Evolutionary conservation across 2,888 invertebrate genomes (phyloP).

Genomic region (Apoderus coryli): DNA sequence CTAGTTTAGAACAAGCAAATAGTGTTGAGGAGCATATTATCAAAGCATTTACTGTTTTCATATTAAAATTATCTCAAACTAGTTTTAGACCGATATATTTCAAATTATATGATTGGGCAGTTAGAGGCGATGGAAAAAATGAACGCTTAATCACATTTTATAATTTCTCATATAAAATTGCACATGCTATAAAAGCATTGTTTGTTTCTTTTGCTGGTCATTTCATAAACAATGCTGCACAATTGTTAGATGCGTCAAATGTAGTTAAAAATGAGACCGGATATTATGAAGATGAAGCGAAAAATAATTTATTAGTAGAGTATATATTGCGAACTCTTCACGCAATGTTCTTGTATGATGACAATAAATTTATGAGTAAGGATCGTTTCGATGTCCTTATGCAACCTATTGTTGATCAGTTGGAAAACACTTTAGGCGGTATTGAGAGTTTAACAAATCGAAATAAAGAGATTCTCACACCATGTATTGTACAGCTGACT

Average conservation of each 20-base stretch:
- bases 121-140: constrained; percentile 41
- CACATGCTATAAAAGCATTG: constrained; percentile 69
- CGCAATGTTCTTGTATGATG: constrained; percentile 69
- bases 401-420: constrained; percentile 79
- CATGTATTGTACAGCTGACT: constrained; percentile 70
- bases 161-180: constrained; percentile 61
- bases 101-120: constrained; percentile 79
- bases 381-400: constrained; percentile 73
- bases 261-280: constrained; percentile 38
- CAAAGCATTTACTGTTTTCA: constrained; percentile 61
- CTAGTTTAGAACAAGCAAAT: constrained; percentile 34
- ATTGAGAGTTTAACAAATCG: constrained; percentile 44
- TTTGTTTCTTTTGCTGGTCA: constrained; percentile 84
- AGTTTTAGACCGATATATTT: constrained; percentile 80
- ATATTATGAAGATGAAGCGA: constrained; percentile 38
- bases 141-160: constrained; percentile 71
- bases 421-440: constrained; percentile 61
- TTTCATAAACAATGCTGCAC: constrained; percentile 67
- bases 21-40: constrained; percentile 60
- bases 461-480: constrained; percentile 47
- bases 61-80: constrained; percentile 78
- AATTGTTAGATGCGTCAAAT: constrained; percentile 56
- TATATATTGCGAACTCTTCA: constrained; percentile 62
- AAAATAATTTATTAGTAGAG: constrained; percentile 48
- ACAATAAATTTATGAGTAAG: constrained; percentile 68